Conservation (phyloP, 2,797 vertebrate genomes). For the Sebastes jordani region DNA sequence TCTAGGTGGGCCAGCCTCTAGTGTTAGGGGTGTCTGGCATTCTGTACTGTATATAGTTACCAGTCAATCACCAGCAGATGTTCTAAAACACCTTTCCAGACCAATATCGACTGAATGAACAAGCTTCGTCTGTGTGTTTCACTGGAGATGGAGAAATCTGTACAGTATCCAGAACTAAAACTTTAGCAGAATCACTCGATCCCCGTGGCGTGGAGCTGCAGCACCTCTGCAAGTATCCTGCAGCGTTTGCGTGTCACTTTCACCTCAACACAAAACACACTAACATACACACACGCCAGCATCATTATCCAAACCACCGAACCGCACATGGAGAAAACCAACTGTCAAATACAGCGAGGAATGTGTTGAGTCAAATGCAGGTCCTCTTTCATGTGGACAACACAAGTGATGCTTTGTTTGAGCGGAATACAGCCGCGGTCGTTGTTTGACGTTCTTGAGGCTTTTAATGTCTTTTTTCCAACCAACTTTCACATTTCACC, state of each 20-base stretch:
- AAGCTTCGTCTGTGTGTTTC: slow-evolving; percentile 8
- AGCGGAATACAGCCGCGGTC: slow-evolving; percentile 1
- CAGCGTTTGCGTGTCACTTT: slow-evolving; percentile 8
- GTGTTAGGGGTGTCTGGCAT: slow-evolving; percentile 15
- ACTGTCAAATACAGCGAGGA: slow-evolving; percentile 53
- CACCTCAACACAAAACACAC: slow-evolving; percentile 16
- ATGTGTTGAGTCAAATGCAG: slow-evolving; percentile 48
- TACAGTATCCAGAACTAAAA: background rate
- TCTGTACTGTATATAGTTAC: slow-evolving; percentile 46
- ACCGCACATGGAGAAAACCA: slow-evolving; percentile 47
- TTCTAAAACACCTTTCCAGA: slow-evolving; percentile 41
- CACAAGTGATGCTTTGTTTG: slow-evolving; percentile 64
- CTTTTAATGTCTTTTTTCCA: slow-evolving; percentile 22
- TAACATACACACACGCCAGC: slow-evolving; percentile 11
- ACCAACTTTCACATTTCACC: slow-evolving; percentile 3
- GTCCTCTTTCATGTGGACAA: slow-evolving; percentile 44
- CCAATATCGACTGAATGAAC: slow-evolving; percentile 29
- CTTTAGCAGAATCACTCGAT: background rate
- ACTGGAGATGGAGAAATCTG: slow-evolving; percentile 5
- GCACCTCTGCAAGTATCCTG: background rate
- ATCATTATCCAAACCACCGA: slow-evolving; percentile 47
- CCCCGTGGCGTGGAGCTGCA: background rate
- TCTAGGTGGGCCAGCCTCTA: slow-evolving; percentile 16
- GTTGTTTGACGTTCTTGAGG: slow-evolving; percentile 30
- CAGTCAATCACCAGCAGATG: slow-evolving; percentile 68